Conservation (phyloP, 2,888 invertebrate genomes). For the Hirtodrosophila alboralis region DNA sequence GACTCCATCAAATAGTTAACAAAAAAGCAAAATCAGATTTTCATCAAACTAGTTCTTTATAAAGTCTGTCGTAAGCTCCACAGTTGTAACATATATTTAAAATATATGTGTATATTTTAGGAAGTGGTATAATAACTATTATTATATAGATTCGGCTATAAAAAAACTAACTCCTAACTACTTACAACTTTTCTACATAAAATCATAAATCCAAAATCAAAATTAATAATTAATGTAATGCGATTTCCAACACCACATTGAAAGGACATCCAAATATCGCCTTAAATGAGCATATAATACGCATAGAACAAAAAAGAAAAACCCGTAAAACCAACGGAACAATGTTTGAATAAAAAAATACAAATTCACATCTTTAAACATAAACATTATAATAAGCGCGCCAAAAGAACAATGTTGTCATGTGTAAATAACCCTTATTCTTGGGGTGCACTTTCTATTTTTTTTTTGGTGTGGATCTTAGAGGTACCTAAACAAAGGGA, state of each 20-base stretch:
- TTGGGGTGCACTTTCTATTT: conserved; percentile 29
- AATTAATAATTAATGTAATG: background rate
- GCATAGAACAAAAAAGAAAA: conserved; percentile 1
- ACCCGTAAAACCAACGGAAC: conserved; percentile 21
- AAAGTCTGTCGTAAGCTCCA: no score
- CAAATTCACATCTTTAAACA: conserved; percentile 15
- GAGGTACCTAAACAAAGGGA: conserved; percentile 33
- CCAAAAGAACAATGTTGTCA: conserved; percentile 16
- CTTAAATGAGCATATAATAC: background rate
- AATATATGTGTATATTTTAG: no score
- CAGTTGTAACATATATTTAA: no score
- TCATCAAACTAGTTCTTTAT: no score
- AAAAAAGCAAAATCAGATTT: no score
- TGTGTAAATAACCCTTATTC: conserved; percentile 60
- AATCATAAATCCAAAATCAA: no score
- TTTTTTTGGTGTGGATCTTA: conserved; percentile 18
- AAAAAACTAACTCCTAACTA: no score
- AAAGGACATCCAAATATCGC: background rate
- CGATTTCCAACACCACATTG: background rate
- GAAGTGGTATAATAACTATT: no score
- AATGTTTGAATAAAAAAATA: conserved; percentile 14
- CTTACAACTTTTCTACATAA: no score
- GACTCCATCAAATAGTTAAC: no score
- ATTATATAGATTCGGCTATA: no score
- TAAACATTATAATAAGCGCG: conserved; percentile 31